phyloP scores from a whole-genome alignment of 2,888 invertebrate species.

The Germaria angustata region DNA sequence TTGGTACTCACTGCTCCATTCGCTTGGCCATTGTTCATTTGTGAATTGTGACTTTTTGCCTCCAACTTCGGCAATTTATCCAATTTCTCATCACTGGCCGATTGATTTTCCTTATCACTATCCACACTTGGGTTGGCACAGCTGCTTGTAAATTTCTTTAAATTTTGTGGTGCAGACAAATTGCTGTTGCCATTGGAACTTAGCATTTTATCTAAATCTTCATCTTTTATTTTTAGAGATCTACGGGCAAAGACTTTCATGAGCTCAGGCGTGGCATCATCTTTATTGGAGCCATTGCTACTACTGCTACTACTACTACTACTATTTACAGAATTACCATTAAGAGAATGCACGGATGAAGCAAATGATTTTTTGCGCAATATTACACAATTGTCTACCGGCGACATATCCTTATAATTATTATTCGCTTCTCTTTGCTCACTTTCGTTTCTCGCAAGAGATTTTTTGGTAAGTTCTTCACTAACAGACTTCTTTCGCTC shows the following conservation, averaged over 20 bases:
- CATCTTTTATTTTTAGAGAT: constrained; percentile 90
- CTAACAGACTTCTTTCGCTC: constrained; percentile 76
- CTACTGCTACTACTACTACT: constrained; percentile 22
- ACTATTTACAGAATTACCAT: constrained; percentile 53
- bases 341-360: constrained; percentile 64
- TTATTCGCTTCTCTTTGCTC: constrained; percentile 41
- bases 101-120: constrained; percentile 87
- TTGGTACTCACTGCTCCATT: constrained; percentile 48
- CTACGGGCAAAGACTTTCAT: constrained; percentile 91
- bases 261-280: constrained; percentile 87
- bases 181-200: constrained; percentile 35
- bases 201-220: constrained; percentile 80
- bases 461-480: constrained; percentile 71
- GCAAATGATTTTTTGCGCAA: constrained; percentile 79
- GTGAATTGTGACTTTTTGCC: constrained; percentile 33
- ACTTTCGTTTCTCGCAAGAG: constrained; percentile 50
- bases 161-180: constrained; percentile 11
- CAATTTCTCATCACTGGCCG: constrained; percentile 81
- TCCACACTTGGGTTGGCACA: constrained; percentile 80
- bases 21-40: not conserved
- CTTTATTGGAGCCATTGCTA: constrained; percentile 34
- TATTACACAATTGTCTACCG: constrained; percentile 71
- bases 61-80: constrained; percentile 77
- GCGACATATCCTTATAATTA: constrained; percentile 33
- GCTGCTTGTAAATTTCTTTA: constrained; percentile 37